Conservation (phyloP, 2,888 invertebrate genomes). For the Tridacna crocea region DNA sequence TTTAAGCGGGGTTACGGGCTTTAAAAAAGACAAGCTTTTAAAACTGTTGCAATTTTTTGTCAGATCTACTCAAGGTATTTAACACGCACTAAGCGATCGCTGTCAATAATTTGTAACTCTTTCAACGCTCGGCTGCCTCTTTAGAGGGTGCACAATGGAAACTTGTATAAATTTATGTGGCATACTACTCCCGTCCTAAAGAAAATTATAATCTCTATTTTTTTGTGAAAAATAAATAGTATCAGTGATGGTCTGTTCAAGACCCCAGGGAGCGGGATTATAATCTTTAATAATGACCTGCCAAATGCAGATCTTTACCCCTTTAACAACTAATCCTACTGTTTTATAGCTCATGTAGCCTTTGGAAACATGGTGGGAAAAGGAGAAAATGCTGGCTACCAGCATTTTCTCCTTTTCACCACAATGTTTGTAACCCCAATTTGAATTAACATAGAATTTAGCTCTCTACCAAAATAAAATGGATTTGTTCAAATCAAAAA, state of each 20-base stretch:
- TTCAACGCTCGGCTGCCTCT: slow-evolving; percentile 44
- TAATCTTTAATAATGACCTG: slow-evolving; percentile 62
- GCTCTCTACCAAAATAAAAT: no score
- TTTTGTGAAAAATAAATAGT: slow-evolving; percentile 52
- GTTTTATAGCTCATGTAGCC: no score
- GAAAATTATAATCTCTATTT: slow-evolving; percentile 60
- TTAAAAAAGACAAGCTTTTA: slow-evolving; percentile 33
- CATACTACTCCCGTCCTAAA: slow-evolving; percentile 45
- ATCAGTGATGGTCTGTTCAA: slow-evolving; percentile 45
- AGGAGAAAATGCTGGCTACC: no score
- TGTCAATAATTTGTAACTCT: slow-evolving; percentile 63
- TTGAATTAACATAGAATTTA: no score
- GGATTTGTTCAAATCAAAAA: no score
- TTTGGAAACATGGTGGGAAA: no score
- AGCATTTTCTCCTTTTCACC: no score
- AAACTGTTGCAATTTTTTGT: slow-evolving; percentile 50
- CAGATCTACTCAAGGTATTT: slow-evolving; percentile 53
- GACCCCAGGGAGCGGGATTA: slow-evolving; percentile 46
- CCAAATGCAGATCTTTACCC: slow-evolving; percentile 31
- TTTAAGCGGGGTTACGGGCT: slow-evolving; percentile 35
- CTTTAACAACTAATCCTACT: no score
- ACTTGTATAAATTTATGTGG: slow-evolving; percentile 58
- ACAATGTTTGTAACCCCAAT: no score
- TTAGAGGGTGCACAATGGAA: slow-evolving; percentile 32
- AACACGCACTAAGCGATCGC: slow-evolving; percentile 49